Conservation (phyloP, 2,888 invertebrate genomes). For the Campopleginae sp. region DNA sequence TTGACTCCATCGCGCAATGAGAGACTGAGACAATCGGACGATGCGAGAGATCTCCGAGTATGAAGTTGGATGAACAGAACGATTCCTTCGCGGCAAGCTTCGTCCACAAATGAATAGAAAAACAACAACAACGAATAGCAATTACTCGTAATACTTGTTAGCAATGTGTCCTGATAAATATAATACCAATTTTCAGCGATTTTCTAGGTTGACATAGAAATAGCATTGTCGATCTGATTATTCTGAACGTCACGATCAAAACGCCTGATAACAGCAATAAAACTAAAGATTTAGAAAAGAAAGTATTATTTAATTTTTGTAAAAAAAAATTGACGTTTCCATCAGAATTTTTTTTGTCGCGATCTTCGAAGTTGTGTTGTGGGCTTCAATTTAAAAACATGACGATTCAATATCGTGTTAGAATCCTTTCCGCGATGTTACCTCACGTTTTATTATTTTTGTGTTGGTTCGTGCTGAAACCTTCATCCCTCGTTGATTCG, state of each 20-base stretch:
- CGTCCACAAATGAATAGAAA: not conserved
- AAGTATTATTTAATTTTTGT: not conserved
- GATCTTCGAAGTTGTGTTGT: not conserved
- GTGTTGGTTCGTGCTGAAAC: constrained; percentile 47
- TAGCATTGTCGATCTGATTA: not conserved
- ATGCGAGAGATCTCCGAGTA: not conserved
- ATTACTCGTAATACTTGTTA: not conserved
- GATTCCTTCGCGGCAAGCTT: not conserved
- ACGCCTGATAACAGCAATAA: not conserved
- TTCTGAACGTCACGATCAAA: not conserved
- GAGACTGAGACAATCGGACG: constrained; percentile 5
- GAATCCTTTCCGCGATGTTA: constrained; percentile 29
- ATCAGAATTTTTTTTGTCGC: not conserved
- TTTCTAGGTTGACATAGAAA: not conserved
- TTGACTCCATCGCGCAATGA: constrained; percentile 24
- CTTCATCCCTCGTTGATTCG: constrained; percentile 50
- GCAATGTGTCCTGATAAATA: not conserved
- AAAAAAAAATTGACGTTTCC: constrained; percentile 2
- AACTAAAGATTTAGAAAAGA: not conserved
- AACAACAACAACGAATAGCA: not conserved
- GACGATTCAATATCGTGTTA: constrained; percentile 55
- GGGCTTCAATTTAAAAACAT: constrained; percentile 53
- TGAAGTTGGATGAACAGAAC: not conserved
- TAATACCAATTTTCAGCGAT: not conserved
- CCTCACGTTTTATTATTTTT: constrained; percentile 42